Conservation (phyloP, 2,888 invertebrate species). For the Dynastes tityus region DNA sequence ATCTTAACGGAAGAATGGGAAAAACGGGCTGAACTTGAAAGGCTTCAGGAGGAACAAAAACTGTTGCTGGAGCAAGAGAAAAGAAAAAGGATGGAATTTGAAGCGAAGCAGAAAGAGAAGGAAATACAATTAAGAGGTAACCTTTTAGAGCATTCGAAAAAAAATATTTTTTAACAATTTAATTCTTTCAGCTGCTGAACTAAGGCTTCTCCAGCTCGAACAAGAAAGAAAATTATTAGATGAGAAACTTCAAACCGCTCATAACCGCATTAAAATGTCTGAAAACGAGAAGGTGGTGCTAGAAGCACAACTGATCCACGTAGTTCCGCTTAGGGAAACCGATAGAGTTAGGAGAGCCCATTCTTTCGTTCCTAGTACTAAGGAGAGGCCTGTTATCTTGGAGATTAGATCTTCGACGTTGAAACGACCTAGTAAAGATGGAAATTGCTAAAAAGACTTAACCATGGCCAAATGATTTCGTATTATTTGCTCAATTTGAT, state of each 20-base stretch:
- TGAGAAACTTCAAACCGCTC: constrained; percentile 79
- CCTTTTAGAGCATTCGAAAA: neutral
- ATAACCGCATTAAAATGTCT: constrained; percentile 79
- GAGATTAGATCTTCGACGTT: constrained; percentile 68
- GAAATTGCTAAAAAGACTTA: neutral
- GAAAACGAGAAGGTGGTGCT: constrained; percentile 77
- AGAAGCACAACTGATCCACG: constrained; percentile 73
- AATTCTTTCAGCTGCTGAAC: constrained; percentile 77
- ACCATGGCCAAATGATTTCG: neutral
- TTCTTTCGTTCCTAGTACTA: constrained; percentile 81
- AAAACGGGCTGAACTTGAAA: constrained; percentile 84
- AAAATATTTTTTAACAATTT: no score
- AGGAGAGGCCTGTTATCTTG: constrained; percentile 71
- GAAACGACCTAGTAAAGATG: constrained; percentile 58
- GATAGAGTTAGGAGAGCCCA: constrained; percentile 78
- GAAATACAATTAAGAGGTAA: constrained; percentile 80
- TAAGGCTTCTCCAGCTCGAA: constrained; percentile 80
- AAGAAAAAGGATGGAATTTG: constrained; percentile 82
- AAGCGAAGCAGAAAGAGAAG: constrained; percentile 80
- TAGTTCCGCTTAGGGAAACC: constrained; percentile 74
- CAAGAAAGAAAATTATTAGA: constrained; percentile 81
- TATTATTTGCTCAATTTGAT: constrained; percentile 37
- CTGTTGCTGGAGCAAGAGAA: constrained; percentile 82
- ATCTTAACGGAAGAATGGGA: constrained; percentile 90
- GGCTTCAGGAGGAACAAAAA: constrained; percentile 84